A percentile compares a stretch with the other conserved stretches of the same genome.
These are phyloP conservation scores for Phyllotis vaccarum DNA, from an alignment of 2,797 vertebrate genomes.

Conservation along the genomic window DNA sequence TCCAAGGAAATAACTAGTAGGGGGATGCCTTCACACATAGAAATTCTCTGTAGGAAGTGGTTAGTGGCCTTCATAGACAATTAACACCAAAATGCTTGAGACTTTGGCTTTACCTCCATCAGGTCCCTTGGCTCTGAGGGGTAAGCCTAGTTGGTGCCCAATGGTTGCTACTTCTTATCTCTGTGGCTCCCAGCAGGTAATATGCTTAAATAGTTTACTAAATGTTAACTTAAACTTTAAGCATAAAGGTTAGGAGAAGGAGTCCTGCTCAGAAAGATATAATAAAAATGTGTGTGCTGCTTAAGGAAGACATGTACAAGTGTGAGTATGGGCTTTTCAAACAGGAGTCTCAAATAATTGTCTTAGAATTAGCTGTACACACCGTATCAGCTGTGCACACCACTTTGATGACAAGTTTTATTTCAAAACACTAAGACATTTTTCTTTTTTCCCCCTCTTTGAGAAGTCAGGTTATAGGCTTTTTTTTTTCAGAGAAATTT, in stretches of 20 bases:
- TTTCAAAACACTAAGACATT: background rate
- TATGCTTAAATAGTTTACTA: background rate
- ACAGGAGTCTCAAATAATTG: no score
- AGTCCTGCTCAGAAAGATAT: background rate
- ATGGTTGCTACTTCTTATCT: no score
- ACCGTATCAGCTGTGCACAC: background rate
- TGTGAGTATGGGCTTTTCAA: background rate
- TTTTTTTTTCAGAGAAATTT: background rate
- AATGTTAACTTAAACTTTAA: background rate
- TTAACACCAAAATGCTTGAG: no score
- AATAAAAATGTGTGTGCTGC: background rate
- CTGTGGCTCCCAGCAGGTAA: no score
- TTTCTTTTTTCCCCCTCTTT: background rate
- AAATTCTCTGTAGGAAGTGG: no score
- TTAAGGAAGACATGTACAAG: background rate
- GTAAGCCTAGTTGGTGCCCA: no score
- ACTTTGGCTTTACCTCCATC: no score
- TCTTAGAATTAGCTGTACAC: background rate
- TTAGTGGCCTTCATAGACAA: no score
- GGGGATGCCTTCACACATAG: no score
- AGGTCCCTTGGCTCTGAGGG: no score
- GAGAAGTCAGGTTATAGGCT: background rate
- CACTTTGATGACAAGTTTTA: background rate
- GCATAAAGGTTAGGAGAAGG: background rate
- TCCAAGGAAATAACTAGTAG: no score